Evolutionary conservation across 23 tunicate species (phyloP).

Genomic region (Clavelina lepadiformis): DNA sequence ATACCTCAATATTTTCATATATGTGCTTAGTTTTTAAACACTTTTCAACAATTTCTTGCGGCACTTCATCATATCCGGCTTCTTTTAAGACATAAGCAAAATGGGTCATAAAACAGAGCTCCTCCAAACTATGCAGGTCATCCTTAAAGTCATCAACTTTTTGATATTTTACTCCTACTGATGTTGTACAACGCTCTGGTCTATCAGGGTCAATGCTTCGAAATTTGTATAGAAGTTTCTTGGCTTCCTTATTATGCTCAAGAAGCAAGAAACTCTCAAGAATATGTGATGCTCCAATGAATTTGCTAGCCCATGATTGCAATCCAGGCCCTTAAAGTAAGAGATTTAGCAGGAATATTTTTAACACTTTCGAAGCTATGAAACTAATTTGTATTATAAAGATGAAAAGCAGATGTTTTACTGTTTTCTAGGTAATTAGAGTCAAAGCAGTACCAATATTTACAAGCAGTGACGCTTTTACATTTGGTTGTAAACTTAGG

Average conservation of each 20-base stretch:
- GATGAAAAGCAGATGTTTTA: no score
- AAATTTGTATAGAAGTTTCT: constrained; percentile 35
- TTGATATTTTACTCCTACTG: background rate
- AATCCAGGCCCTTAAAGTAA: no score
- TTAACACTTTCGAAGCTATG: no score
- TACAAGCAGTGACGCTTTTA: no score
- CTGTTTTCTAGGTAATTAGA: no score
- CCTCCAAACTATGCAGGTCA: constrained; percentile 12
- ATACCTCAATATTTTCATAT: constrained; percentile 46
- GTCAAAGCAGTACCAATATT: no score
- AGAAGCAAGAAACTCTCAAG: constrained; percentile 50
- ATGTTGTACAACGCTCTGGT: background rate
- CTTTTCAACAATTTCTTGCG: constrained; percentile 30
- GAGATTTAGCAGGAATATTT: no score
- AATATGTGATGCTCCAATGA: constrained; percentile 30
- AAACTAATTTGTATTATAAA: no score
- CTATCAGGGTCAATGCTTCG: constrained; percentile 64
- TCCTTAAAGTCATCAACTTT: background rate
- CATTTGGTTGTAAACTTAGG: no score
- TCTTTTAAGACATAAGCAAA: constrained; percentile 45
- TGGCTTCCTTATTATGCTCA: constrained; percentile 41
- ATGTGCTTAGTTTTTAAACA: constrained; percentile 25
- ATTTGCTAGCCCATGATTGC: constrained; percentile 36
- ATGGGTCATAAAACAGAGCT: constrained; percentile 41
- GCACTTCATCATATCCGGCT: constrained; percentile 66